Evolutionary conservation across 2,888 invertebrate species (phyloP).

Genomic region (Mayetiola destructor): DNA sequence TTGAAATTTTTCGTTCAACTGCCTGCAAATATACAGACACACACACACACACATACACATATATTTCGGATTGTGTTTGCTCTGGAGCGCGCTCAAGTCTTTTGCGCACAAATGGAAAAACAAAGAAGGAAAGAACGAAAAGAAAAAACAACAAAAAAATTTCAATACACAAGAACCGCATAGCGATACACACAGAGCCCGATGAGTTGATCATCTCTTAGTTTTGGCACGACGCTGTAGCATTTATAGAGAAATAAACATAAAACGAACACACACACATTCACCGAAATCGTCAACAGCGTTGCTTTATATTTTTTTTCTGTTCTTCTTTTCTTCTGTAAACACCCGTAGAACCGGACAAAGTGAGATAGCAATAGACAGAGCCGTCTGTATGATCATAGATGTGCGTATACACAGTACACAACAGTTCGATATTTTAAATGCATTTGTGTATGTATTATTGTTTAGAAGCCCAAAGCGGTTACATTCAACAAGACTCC

Average conservation of each 20-base stretch:
- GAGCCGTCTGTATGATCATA: no score
- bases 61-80: no score
- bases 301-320: background rate
- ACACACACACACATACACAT: no score
- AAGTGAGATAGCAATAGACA: no score
- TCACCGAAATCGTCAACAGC: background rate
- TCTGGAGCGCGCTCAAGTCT: no score
- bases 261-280: background rate
- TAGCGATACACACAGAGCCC: background rate
- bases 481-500: background rate
- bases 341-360: background rate
- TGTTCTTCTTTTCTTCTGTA: background rate
- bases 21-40: no score
- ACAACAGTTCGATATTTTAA: background rate
- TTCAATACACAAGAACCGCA: background rate
- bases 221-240: background rate
- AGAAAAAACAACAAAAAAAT: no score
- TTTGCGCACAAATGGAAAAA: background rate
- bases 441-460: constrained; percentile 10
- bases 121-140: no score
- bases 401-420: background rate
- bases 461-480: background rate
- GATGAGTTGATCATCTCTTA: background rate
- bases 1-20: no score
- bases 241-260: background rate